Conservation (phyloP, 2,113 vertebrate genomes). For the Ctenomys sociabilis region DNA sequence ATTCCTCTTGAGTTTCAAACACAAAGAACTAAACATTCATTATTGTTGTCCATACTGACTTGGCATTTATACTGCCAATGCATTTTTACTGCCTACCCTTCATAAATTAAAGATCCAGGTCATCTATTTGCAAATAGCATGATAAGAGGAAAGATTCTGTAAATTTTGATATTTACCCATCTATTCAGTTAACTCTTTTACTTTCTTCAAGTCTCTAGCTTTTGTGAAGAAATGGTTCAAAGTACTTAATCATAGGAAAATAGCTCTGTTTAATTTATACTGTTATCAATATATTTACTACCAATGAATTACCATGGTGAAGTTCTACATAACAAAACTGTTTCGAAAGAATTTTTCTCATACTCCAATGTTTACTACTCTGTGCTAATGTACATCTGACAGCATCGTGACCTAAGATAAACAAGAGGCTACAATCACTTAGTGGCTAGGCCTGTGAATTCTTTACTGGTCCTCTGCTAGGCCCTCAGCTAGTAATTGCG, state of each 20-base stretch:
- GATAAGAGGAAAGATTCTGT: not conserved
- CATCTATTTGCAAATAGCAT: not conserved
- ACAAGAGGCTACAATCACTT: not conserved
- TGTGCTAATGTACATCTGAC: not conserved
- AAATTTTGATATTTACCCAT: slow-evolving; percentile 2
- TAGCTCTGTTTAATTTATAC: not conserved
- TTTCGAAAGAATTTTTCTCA: slow-evolving; percentile 6
- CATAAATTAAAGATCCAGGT: not conserved
- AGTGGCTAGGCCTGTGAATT: not conserved
- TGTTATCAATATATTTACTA: not conserved
- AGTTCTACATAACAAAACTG: not conserved
- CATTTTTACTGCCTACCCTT: not conserved
- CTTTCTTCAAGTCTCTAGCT: not conserved
- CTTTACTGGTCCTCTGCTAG: not conserved
- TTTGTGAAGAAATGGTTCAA: not conserved
- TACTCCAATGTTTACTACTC: not conserved
- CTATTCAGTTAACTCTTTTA: not conserved
- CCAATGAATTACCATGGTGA: not conserved
- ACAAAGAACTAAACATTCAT: not conserved
- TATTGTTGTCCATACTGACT: not conserved
- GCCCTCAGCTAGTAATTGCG: not conserved
- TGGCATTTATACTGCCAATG: not conserved
- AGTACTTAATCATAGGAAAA: slow-evolving; percentile 28
- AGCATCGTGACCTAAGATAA: not conserved
- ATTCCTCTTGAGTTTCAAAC: not conserved